Percentiles rank a stretch among this genome's conserved stretches.
phyloP scores from a whole-genome alignment of 2,113 vertebrate species.

The Mesembrinibis cayennensis region DNA sequence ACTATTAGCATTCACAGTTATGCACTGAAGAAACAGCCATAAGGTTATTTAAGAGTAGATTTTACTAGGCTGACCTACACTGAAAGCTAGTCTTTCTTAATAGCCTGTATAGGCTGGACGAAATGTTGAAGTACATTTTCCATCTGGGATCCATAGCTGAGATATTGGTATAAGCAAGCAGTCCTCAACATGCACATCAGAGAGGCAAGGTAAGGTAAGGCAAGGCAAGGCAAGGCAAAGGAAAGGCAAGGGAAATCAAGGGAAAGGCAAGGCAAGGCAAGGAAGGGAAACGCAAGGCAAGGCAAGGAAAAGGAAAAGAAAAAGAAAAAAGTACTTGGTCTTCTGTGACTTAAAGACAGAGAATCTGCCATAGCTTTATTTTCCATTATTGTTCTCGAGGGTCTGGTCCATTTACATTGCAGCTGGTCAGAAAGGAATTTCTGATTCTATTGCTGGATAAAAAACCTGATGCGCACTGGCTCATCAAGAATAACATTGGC shows the following conservation, averaged over 20 bases:
- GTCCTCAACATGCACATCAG: not conserved
- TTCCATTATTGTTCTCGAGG: not conserved
- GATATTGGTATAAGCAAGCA: not conserved
- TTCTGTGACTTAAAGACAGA: not conserved
- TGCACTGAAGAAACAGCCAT: not conserved
- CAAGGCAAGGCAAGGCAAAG: not conserved
- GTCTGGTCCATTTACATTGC: not conserved
- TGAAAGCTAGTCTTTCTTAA: slow-evolving; percentile 4
- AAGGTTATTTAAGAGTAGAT: not conserved
- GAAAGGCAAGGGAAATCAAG: no score
- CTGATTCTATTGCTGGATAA: not conserved
- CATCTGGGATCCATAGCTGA: slow-evolving; percentile 15
- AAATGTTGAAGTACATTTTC: slow-evolving; percentile 27
- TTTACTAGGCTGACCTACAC: not conserved
- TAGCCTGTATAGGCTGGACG: not conserved
- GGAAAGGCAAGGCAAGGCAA: no score
- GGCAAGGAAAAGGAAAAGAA: no score
- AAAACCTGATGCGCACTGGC: not conserved
- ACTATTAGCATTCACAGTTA: not conserved
- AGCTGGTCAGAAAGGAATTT: not conserved
- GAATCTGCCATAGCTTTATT: not conserved
- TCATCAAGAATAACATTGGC: not conserved
- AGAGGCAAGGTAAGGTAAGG: not conserved
- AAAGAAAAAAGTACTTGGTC: not conserved
- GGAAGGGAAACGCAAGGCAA: not conserved